Conservation (phyloP, 2,888 invertebrate species). For the Zaprionus obscuricornis region DNA sequence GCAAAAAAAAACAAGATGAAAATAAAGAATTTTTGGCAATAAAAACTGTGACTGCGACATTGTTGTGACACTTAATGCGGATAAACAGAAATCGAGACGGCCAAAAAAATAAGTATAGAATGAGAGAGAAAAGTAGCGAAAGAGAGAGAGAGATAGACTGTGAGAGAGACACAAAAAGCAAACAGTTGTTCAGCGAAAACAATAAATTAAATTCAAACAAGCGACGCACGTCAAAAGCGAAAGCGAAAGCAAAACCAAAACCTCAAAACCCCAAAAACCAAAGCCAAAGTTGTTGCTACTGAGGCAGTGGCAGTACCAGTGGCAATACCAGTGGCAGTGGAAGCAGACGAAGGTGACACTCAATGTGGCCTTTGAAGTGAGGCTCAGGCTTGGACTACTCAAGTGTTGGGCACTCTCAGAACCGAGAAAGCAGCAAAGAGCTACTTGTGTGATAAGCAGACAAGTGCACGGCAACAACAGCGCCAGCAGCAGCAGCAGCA, state of each 20-base stretch:
- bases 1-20: slow-evolving; percentile 31
- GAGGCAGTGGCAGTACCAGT: too few relatives aligned
- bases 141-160: not conserved
- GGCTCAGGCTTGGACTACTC: slow-evolving; percentile 40
- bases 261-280: slow-evolving; percentile 25
- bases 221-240: slow-evolving; percentile 62
- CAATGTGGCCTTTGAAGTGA: slow-evolving; percentile 19
- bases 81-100: slow-evolving; percentile 30
- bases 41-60: slow-evolving; percentile 61
- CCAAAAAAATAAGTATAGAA: slow-evolving; percentile 10
- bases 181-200: slow-evolving; percentile 55
- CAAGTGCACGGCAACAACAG: slow-evolving; percentile 49
- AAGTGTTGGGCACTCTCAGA: slow-evolving; percentile 53
- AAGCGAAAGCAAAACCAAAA: slow-evolving; percentile 17
- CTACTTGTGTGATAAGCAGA: slow-evolving; percentile 66
- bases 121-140: not conserved
- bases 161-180: slow-evolving; percentile 24
- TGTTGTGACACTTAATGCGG: slow-evolving; percentile 67
- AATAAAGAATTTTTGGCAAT: slow-evolving; percentile 56
- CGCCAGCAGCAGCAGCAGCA: not conserved
- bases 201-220: slow-evolving; percentile 73
- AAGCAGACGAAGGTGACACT: slow-evolving; percentile 7
- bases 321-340: too few relatives aligned
- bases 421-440: slow-evolving; percentile 51
- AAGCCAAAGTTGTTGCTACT: too few relatives aligned